Evolutionary conservation across 2,113 vertebrate genomes (phyloP).

Genomic region (Pygathrix nemaeus): DNA sequence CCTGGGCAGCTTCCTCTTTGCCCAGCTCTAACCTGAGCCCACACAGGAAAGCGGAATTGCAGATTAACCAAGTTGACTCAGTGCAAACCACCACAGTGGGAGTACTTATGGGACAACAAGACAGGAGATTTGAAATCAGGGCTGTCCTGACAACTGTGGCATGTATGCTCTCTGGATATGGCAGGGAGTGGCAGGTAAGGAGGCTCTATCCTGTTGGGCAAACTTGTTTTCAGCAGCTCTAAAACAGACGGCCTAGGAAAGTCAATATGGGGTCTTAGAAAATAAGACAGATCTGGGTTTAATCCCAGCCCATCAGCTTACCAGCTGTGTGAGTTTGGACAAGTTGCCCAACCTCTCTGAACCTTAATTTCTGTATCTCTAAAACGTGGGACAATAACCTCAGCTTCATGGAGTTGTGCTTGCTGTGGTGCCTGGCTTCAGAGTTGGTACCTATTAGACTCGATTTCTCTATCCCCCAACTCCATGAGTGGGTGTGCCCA

Average conservation of each 20-base stretch:
- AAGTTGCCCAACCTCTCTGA: neutral
- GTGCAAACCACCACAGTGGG: too few species aligned
- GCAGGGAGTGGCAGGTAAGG: fast-evolving
- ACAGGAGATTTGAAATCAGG: neutral
- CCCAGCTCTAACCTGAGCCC: neutral
- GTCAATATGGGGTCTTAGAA: neutral
- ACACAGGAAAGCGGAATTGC: neutral
- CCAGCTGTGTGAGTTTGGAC: neutral
- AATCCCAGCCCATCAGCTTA: neutral
- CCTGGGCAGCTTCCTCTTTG: neutral
- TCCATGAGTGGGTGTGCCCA: neutral
- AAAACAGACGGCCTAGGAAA: neutral
- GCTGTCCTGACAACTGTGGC: neutral
- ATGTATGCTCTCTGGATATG: neutral
- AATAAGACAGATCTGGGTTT: neutral
- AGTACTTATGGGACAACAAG: neutral
- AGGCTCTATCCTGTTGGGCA: neutral
- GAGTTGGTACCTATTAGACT: neutral
- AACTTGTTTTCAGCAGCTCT: neutral
- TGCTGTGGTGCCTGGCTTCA: neutral
- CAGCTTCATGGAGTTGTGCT: neutral
- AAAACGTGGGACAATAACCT: neutral
- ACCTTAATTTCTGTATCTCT: neutral
- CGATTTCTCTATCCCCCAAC: neutral
- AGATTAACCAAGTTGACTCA: neutral